Evolutionary conservation across 2,888 invertebrate species (phyloP).

Genomic region (Cancer borealis): DNA sequence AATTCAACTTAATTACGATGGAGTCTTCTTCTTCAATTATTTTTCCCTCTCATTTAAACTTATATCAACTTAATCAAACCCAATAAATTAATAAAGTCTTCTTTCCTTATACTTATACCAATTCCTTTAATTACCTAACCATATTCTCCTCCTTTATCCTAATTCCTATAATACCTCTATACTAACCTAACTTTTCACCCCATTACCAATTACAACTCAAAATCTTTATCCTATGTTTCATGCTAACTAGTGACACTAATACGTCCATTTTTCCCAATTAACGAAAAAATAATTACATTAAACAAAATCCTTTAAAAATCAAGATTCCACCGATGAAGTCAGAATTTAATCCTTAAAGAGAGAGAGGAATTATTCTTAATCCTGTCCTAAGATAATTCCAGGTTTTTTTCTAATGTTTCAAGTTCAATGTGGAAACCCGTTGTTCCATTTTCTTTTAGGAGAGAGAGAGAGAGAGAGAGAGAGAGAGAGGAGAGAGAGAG

Average conservation of each 20-base stretch:
- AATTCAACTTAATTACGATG: background rate
- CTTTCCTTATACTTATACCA: background rate
- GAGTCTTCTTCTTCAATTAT: background rate
- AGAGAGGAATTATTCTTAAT: background rate
- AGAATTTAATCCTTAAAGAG: background rate
- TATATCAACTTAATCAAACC: background rate
- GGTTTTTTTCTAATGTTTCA: background rate
- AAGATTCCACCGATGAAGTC: background rate
- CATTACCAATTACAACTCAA: background rate
- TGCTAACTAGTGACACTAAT: too few species aligned
- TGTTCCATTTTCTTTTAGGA: background rate
- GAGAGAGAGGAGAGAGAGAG: background rate
- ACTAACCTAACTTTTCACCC: background rate
- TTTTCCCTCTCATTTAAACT: background rate
- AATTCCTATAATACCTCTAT: background rate
- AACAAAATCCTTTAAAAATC: background rate
- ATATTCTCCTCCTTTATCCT: too few species aligned
- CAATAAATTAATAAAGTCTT: background rate
- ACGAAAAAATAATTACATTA: background rate
- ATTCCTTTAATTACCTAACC: background rate
- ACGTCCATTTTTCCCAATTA: background rate
- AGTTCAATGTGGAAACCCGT: background rate
- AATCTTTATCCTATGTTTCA: too few species aligned
- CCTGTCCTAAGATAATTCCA: slow-evolving; percentile 2
- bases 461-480: background rate